phyloP scores from a whole-genome alignment of 1,140 invertebrate genomes.

The Octopus sinensis region DNA sequence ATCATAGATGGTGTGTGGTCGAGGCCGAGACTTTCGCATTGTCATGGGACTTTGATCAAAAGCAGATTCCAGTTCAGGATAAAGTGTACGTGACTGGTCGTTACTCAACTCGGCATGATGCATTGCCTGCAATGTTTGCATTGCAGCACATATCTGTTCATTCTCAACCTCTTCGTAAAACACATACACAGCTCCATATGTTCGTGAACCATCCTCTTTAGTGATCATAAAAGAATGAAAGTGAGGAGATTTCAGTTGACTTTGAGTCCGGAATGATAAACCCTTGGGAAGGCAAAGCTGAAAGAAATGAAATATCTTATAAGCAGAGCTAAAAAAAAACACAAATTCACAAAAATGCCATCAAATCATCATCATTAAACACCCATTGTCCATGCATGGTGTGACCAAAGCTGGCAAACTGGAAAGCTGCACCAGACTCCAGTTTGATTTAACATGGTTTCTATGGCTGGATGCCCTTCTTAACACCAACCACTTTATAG shows the following conservation, averaged over 20 bases:
- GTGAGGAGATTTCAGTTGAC: slow-evolving; percentile 79
- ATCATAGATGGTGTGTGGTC: slow-evolving; percentile 73
- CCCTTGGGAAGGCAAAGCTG: slow-evolving; percentile 91
- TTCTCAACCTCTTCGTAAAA: slow-evolving; percentile 95
- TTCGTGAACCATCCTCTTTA: slow-evolving; percentile 88
- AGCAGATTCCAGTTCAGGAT: slow-evolving; percentile 64
- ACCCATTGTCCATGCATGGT: too few species aligned
- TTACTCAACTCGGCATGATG: slow-evolving; percentile 78
- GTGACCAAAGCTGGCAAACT: too few species aligned
- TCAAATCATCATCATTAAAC: too few species aligned
- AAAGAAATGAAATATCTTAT: slow-evolving; percentile 33
- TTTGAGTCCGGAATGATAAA: slow-evolving; percentile 88
- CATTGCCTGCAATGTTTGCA: slow-evolving; percentile 92
- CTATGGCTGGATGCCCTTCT: too few species aligned
- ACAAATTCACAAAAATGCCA: too few species aligned
- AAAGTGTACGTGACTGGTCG: slow-evolving; percentile 26
- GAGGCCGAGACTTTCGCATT: slow-evolving; percentile 27
- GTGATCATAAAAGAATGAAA: slow-evolving; percentile 98
- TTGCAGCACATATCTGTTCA: slow-evolving; percentile 85
- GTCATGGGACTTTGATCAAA: slow-evolving; percentile 40
- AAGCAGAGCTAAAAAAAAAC: too few species aligned
- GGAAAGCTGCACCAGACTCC: too few species aligned
- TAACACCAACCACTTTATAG: too few species aligned
- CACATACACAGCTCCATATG: slow-evolving; percentile 88
- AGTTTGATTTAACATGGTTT: too few species aligned